Base-by-base conservation (phyloP, 1,140 invertebrate genomes). In the Arion vulgaris region DNA sequence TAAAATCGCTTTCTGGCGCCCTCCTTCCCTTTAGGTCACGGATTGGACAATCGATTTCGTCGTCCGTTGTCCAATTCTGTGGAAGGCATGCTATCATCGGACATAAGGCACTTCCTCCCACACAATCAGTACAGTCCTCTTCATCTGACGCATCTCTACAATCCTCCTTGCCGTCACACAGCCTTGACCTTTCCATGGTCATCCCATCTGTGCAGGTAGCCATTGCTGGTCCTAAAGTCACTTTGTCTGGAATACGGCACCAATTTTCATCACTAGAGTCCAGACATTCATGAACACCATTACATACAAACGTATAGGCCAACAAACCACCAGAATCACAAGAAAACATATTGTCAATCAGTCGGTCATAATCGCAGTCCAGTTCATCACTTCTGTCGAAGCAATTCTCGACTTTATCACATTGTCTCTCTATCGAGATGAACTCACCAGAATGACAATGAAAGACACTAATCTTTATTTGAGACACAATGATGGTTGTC, bases 91-190 rank as follows among this genome's bases (percentile, higher is more conserved):
- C 45, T n/a, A 82, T 41, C 69, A 45, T 76, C 0, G 69, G 68
- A 32, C 83, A 84, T 26, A 62, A 49, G 0, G 2, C 32, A 17
- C 38, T 84, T 0, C 62, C 75, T 5, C 9, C 71, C 2, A n/a
- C 57, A 38, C 83, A 84, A 7, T 32, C 68, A n/a, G 62, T 34
- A 57, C 83, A 84, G 53, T 80, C 78, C 41, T 80, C 72, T 34
- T 84, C 83, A 57, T 84, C 83, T 26, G 69, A 75, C 13, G 51
- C 69, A 36, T 84, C 83, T 2, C 80, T 72, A n/a, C 83, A 84
- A 28, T 84, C 83, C 38, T 74, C 72, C 39, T 53, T 32, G 0
- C 83, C 83, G 49, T 84, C 73, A 66, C 83, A 84, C 2, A 49
- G 51, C 28, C 15, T 41, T 26, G 28, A 19, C 32, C 19, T 32